Conservation (phyloP, 2,113 vertebrate species). For the Cisticola juncidis region DNA sequence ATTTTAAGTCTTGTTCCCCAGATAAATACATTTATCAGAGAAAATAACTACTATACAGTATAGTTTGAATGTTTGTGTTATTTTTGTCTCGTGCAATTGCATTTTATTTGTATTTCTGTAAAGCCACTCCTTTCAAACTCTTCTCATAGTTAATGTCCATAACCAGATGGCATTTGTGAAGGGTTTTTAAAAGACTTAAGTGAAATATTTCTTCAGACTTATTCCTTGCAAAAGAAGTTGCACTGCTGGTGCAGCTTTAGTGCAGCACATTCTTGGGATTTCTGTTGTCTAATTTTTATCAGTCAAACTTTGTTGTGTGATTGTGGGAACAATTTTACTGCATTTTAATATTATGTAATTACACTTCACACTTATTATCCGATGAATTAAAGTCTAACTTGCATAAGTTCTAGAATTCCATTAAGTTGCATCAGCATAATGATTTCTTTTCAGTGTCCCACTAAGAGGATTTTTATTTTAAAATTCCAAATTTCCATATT, state of each 20-base stretch:
- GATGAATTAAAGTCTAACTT: not conserved
- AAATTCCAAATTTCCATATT: not conserved
- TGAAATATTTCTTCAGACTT: constrained; percentile 18
- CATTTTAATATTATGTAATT: not conserved
- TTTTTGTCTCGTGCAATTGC: not conserved
- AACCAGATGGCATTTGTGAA: not conserved
- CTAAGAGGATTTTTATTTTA: not conserved
- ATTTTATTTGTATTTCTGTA: not conserved
- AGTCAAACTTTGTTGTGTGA: not conserved
- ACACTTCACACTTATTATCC: not conserved
- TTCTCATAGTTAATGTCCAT: constrained; percentile 8
- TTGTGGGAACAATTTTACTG: not conserved
- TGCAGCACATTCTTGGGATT: not conserved
- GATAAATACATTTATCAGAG: not conserved
- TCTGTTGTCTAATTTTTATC: not conserved
- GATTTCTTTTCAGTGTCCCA: not conserved
- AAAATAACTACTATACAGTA: not conserved
- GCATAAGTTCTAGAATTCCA: not conserved
- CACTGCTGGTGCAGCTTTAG: not conserved
- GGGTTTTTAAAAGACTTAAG: constrained; percentile 9
- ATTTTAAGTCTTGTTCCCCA: not conserved
- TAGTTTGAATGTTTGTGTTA: not conserved
- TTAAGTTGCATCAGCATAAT: not conserved
- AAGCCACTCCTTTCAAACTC: constrained; percentile 23
- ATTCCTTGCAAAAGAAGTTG: not conserved